These are phyloP conservation scores for Pseudochirops corinnae DNA, from an alignment of 2,797 vertebrate species.

Conservation along the genomic window DNA sequence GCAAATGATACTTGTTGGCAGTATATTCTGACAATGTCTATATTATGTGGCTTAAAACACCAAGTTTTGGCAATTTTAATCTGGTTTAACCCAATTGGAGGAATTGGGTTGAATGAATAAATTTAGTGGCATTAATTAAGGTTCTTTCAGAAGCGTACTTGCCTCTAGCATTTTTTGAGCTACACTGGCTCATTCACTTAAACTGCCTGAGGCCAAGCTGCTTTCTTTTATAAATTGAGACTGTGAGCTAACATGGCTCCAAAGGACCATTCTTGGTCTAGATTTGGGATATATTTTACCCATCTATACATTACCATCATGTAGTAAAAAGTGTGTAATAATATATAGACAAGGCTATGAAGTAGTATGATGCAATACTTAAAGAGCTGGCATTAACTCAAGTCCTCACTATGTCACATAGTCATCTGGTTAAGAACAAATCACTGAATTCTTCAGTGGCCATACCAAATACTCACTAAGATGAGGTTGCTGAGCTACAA, in stretches of 20 bases:
- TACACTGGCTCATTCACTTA: neutral
- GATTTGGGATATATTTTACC: neutral
- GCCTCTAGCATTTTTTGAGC: too few relatives aligned
- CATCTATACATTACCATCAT: neutral
- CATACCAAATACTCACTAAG: neutral
- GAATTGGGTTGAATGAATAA: neutral
- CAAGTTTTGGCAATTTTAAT: neutral
- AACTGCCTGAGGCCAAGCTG: neutral
- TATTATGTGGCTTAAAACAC: neutral
- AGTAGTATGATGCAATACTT: neutral
- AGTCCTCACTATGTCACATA: neutral
- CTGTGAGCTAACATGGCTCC: neutral
- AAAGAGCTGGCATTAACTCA: neutral
- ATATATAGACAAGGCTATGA: neutral
- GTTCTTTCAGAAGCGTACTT: neutral
- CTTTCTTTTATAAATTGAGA: neutral
- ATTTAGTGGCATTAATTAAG: neutral
- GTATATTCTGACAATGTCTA: neutral
- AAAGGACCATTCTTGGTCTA: neutral
- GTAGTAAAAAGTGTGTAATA: neutral
- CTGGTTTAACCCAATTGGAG: neutral
- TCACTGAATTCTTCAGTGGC: neutral
- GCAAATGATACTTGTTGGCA: conserved; percentile 1
- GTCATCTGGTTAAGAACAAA: neutral
- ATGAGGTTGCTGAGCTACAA: neutral